phyloP scores from a whole-genome alignment of 1,140 invertebrate species.

The Drosophila yakuba region DNA sequence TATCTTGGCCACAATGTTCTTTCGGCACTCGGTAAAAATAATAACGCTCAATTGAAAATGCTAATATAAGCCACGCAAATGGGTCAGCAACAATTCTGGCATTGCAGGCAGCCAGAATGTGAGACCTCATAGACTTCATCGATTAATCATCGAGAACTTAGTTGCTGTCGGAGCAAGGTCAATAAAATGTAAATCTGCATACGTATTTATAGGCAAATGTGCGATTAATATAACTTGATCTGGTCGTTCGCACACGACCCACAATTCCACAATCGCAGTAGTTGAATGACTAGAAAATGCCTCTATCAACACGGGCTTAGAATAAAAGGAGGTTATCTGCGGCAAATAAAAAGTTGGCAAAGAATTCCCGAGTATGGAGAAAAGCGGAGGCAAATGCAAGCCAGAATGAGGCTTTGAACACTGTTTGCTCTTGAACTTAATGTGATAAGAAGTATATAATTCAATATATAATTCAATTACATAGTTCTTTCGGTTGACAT shows the following conservation, averaged over 20 bases:
- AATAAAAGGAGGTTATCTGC: constrained; percentile 14
- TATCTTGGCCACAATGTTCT: not conserved
- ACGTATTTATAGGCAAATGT: constrained; percentile 10
- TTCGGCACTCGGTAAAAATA: not conserved
- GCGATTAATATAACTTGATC: constrained; percentile 33
- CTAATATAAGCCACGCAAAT: not conserved
- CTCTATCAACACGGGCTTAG: constrained; percentile 11
- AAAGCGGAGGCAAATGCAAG: too few species aligned
- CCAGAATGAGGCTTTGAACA: not conserved
- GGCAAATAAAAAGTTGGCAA: not conserved
- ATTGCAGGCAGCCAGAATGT: not conserved
- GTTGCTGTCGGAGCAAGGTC: constrained; percentile 25
- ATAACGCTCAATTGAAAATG: not conserved
- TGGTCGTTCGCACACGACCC: constrained; percentile 5
- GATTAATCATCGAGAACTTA: constrained; percentile 21
- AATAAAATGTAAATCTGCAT: constrained; percentile 29
- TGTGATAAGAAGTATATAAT: not conserved
- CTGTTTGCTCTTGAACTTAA: not conserved
- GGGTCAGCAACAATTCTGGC: not conserved
- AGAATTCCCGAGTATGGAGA: not conserved
- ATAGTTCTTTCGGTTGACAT: too few species aligned
- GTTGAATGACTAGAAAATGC: constrained; percentile 38
- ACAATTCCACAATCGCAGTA: constrained; percentile 15
- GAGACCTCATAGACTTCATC: not conserved
- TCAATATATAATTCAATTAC: too few species aligned